A percentile compares a stretch with the other conserved stretches of the same genome.
phyloP scores from a whole-genome alignment of 2,888 invertebrate genomes.

The Hypomecis punctinalis region DNA sequence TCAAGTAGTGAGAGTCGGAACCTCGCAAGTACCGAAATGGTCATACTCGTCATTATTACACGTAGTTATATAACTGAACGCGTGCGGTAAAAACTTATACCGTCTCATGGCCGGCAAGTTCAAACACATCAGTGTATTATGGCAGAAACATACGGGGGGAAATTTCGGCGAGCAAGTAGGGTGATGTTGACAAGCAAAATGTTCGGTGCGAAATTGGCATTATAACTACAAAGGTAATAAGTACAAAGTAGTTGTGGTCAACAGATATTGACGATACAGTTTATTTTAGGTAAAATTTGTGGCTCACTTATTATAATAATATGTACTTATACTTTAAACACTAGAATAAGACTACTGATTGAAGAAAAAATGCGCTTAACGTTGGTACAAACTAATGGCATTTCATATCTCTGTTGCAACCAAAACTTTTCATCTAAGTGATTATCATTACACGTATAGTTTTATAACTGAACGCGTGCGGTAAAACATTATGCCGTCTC shows the following conservation, averaged over 20 bases:
- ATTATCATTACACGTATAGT: conserved; percentile 34
- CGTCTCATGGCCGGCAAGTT: conserved; percentile 47
- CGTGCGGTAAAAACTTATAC: conserved; percentile 44
- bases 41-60: conserved; percentile 34
- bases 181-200: conserved; percentile 19
- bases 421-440: conserved; percentile 4
- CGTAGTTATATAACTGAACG: conserved; percentile 37
- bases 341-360: no score
- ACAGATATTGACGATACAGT: no score
- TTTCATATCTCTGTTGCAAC: no score
- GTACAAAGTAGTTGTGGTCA: neutral
- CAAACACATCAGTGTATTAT: conserved; percentile 47
- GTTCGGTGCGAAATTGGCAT: conserved; percentile 20
- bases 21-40: conserved; percentile 24
- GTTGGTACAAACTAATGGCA: no score
- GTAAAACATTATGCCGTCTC: conserved; percentile 46
- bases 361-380: no score
- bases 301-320: no score
- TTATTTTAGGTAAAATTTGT: no score
- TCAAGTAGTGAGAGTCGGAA: conserved; percentile 42
- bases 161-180: conserved; percentile 35
- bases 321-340: no score
- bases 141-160: conserved; percentile 35
- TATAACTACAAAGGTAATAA: neutral
- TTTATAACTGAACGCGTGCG: conserved; percentile 37